Evolutionary conservation across 2,797 vertebrate genomes (phyloP).

Genomic region (Pseudomugil tenellus): DNA sequence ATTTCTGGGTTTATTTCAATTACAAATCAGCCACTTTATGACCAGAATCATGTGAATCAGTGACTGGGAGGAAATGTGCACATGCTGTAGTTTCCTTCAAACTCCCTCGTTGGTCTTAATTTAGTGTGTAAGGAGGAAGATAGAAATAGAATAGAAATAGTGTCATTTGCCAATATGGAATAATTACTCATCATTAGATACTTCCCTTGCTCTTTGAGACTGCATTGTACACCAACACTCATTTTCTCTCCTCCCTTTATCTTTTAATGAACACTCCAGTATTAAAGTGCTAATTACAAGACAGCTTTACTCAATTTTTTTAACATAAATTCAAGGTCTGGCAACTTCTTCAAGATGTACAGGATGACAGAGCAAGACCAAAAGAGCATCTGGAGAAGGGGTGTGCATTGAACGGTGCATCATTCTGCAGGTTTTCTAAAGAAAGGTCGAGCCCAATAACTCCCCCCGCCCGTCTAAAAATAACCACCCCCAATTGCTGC

Average conservation of each 20-base stretch:
- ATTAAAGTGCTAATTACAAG: conserved; percentile 55
- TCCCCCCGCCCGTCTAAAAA: conserved; percentile 57
- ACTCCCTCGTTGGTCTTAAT: conserved; percentile 57
- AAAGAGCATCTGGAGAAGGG: background rate
- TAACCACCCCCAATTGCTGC: conserved; percentile 38
- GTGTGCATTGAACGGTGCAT: background rate
- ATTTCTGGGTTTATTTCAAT: conserved; percentile 38
- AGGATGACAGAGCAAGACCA: conserved; percentile 20
- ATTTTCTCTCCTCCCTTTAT: conserved; percentile 32
- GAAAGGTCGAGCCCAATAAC: conserved; percentile 42
- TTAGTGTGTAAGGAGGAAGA: conserved; percentile 49
- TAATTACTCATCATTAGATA: conserved; percentile 72
- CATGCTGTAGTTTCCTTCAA: conserved; percentile 40
- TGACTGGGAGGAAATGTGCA: conserved; percentile 42
- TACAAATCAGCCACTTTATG: conserved; percentile 1
- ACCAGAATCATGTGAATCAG: conserved; percentile 45
- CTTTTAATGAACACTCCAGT: conserved; percentile 58
- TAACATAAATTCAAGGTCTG: conserved; percentile 47
- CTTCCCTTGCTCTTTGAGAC: conserved; percentile 37
- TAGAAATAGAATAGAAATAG: conserved; percentile 47
- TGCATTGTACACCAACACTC: conserved; percentile 19
- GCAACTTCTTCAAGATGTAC: conserved; percentile 36
- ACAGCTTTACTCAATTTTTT: conserved; percentile 43
- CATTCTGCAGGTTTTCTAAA: conserved; percentile 43
- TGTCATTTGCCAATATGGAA: conserved; percentile 62